Evolutionary conservation across 2,888 invertebrate genomes (phyloP).

Genomic region (Hemaris fuciformis): DNA sequence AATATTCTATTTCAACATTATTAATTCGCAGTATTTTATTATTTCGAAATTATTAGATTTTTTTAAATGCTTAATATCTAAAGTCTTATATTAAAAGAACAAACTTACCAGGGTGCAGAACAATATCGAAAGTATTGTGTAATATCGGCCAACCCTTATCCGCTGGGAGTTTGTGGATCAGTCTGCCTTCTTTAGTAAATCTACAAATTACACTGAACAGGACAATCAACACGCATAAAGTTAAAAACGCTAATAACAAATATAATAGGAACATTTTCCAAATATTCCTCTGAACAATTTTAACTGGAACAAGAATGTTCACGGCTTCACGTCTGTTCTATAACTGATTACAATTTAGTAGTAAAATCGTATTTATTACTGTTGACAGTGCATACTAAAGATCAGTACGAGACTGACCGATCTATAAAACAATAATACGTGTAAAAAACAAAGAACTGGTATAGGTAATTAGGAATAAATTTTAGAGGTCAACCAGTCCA

Average conservation of each 20-base stretch:
- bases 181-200: constrained; percentile 24
- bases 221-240: constrained; percentile 1
- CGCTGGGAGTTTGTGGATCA: constrained; percentile 51
- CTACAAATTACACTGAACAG: constrained; percentile 16
- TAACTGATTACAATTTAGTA: no score
- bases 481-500: no score
- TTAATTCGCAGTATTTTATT: not conserved
- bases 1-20: no score
- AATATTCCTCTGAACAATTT: not conserved
- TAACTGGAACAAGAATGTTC: not conserved
- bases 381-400: not conserved
- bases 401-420: not conserved
- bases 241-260: not conserved
- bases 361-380: no score
- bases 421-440: not conserved
- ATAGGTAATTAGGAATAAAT: not conserved
- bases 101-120: constrained; percentile 30
- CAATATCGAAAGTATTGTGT: constrained; percentile 39
- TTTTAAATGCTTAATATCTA: no score
- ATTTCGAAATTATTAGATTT: no score
- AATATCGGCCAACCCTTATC: constrained; percentile 40
- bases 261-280: not conserved
- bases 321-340: not conserved
- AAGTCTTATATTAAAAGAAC: no score
- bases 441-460: not conserved